Evolutionary conservation across 2,888 invertebrate species (phyloP), one percentile per base, ranked within the genome.

Genomic region (Melieria omissa): DNA sequence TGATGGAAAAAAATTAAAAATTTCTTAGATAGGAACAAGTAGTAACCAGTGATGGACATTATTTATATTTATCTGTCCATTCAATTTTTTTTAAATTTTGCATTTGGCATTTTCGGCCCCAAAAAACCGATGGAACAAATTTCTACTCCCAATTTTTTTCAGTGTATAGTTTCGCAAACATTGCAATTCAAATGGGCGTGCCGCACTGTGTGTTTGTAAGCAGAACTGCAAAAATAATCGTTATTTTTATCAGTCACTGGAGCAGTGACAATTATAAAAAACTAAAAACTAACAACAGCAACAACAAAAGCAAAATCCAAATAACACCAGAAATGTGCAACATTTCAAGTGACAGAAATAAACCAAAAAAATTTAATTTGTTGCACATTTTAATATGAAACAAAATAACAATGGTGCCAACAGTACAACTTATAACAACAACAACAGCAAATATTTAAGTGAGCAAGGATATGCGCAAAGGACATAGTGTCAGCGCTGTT

Each of bases 231-330:
- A 54, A 54, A 47, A 41, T 63, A 69, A 69, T 69, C 46, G 45
- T 63, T 69, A 62, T 54, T 69, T 69, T 69, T 63, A 69, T 69
- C 55, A 63, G 69, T 63, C 61, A 63, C 60, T 49, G 41, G 60
- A 67, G 60, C 57, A 63, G 46, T 66, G 60, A 60, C 67, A 67
- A 58, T 49, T 49, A 60, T 41, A 60, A 29, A 29, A 60, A 67
- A 60, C 66, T 57, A 62, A 5, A 62, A 45, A 57, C 14, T 4
- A 8, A 10, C 29, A 42, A 42, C 5, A 45, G 62, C 12, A n/a
- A 12, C 6, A 29, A 64, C 6, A 64, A 41, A 64, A 42, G 10
- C 16, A 65, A 45, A 49, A 29, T 29, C 29, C 29, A 29, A 29
- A 29, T 29, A 29, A 29, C 29, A 29, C 29, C 29, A 29, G 3